Evolutionary conservation across 1,140 invertebrate genomes (phyloP).

Genomic region (Drosophila ananassae): DNA sequence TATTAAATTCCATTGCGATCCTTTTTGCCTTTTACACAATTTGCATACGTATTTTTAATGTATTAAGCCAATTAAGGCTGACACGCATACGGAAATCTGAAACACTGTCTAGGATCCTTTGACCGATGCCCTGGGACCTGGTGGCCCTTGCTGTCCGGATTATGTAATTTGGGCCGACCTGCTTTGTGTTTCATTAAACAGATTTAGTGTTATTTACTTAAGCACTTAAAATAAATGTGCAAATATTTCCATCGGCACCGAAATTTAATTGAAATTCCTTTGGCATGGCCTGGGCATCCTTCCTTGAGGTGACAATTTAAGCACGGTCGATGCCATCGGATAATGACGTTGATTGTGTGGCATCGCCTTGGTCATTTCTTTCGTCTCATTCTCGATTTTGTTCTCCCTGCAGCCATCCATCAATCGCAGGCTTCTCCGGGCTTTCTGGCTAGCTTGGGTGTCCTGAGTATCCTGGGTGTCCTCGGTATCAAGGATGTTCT

Average conservation of each 20-base stretch:
- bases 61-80: conserved; percentile 66
- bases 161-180: conserved; percentile 46
- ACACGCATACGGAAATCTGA: conserved; percentile 37
- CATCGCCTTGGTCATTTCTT: conserved; percentile 35
- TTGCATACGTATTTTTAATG: conserved; percentile 65
- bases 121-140: conserved; percentile 20
- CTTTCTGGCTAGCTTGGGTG: conserved; percentile 29
- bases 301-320: conserved; percentile 72
- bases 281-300: conserved; percentile 27
- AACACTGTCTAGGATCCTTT: conserved; percentile 22
- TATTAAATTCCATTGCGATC: conserved; percentile 60
- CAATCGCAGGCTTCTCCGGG: conserved; percentile 56
- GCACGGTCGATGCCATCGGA: conserved; percentile 67
- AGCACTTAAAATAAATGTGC: conserved; percentile 40
- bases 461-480: conserved; percentile 3
- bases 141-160: conserved; percentile 35
- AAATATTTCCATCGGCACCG: conserved; percentile 44
- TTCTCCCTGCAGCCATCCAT: conserved; percentile 51
- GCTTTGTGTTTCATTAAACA: conserved; percentile 66
- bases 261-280: conserved; percentile 69
- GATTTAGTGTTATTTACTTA: conserved; percentile 61
- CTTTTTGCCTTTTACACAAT: conserved; percentile 55
- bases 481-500: no score
- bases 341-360: conserved; percentile 76
- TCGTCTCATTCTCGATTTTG: conserved; percentile 7